Evolutionary conservation across 1,140 invertebrate genomes (phyloP), one percentile per base, ranked within the genome.

Genomic region (Caerostris darwini): DNA sequence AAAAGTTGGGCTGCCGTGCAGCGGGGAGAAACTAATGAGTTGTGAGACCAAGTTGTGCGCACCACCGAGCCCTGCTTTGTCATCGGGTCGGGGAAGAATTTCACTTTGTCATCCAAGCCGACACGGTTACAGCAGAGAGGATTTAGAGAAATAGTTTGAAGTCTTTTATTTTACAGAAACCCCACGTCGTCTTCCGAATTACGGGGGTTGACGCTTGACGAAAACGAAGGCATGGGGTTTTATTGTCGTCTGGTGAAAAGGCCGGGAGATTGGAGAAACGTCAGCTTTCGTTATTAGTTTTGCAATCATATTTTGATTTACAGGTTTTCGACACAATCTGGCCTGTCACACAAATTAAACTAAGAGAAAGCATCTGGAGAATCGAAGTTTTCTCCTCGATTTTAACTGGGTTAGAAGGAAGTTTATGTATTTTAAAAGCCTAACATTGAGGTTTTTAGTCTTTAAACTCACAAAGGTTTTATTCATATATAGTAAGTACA

Each of bases 131-230:
- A 34, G 67, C 19, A 19, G 5, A 19, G 53, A 83, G 82, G 56
- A 83, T 57, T 83, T 83, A 57, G 83, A 86, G 83, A 86, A 86
- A 59, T 86, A 86, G 57, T 86, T 86, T 86, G 57, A 61, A 86
- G 57, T 86, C 83, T 86, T 61, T 87, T 87, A 64, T 87, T 87
- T 87, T 87, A 57, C 14, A 57, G 54, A 34, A 34, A 34, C 7
- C 12, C 19, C 34, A 19, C 8, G 3, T 34, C 34, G n/a, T 8
- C 7, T 7, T 3, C 0, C 34, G 6, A 3, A 0, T 2, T 4
- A 4, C 3, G 0, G 34, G 0, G 3, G 34, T 50, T 77, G 69
- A 34, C 19, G 34, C 34, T 10, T 34, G 34, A 12, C 50, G 3
- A 50, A 77, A 77, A 10, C 7, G 19, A 34, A 3, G n/a, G n/a